Conservation (phyloP, 2,888 invertebrate species). For the Smittia aterrima region DNA sequence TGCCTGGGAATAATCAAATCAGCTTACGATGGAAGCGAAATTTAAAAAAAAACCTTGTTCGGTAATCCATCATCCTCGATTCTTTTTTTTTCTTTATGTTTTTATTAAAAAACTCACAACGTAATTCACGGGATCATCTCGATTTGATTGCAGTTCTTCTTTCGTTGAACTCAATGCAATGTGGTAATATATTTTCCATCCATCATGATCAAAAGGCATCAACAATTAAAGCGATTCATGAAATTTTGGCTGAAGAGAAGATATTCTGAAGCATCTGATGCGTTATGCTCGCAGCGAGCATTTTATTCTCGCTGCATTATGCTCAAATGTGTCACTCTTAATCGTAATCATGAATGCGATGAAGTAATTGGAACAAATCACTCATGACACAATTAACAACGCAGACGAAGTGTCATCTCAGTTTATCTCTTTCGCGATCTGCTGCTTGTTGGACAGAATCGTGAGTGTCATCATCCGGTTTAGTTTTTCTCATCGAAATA, state of each 20-base stretch:
- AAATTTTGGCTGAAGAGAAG: background rate
- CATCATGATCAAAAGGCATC: slow-evolving; percentile 30
- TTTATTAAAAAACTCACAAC: no score
- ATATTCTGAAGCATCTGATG: background rate
- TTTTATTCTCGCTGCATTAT: background rate
- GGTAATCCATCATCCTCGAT: slow-evolving; percentile 22
- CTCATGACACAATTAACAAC: slow-evolving; percentile 33
- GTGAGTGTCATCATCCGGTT: slow-evolving; percentile 15
- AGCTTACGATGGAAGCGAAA: slow-evolving; percentile 22
- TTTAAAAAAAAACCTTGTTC: background rate
- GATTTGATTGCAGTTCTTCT: slow-evolving; percentile 29
- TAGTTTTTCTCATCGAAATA: background rate
- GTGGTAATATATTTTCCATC: slow-evolving; percentile 37
- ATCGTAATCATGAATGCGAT: slow-evolving; percentile 18
- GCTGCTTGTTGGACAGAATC: background rate
- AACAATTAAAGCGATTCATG: slow-evolving; percentile 30
- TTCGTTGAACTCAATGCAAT: background rate
- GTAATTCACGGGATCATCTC: slow-evolving; percentile 17
- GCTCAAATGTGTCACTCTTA: slow-evolving; percentile 28
- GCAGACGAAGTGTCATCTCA: background rate
- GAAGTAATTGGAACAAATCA: slow-evolving; percentile 37
- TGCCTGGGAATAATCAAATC: slow-evolving; percentile 24
- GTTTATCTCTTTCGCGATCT: background rate
- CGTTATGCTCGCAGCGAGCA: background rate
- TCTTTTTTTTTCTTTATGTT: background rate